phyloP scores from a whole-genome alignment of 2,113 vertebrate genomes.

The Stegastes partitus region DNA sequence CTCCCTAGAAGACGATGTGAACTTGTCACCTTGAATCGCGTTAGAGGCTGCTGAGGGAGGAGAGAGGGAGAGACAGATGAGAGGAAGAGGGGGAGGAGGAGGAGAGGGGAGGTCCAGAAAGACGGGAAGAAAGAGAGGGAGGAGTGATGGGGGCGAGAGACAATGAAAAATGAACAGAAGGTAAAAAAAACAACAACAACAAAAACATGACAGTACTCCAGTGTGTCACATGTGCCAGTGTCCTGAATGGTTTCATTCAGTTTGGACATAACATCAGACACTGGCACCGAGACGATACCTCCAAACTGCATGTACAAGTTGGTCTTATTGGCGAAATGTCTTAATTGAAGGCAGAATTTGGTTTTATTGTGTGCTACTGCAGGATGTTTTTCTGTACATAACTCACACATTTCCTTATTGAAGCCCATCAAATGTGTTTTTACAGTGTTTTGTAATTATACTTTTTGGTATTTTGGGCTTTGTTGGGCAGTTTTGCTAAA shows the following conservation, averaged over 20 bases:
- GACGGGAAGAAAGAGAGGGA: background rate
- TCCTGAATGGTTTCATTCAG: background rate
- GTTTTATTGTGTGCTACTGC: no score
- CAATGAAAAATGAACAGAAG: constrained; percentile 6
- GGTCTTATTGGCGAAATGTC: no score
- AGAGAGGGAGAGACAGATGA: constrained; percentile 53
- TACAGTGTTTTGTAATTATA: no score
- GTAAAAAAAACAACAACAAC: no score
- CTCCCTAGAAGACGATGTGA: constrained; percentile 87
- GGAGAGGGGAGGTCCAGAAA: constrained; percentile 14
- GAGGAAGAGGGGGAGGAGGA: constrained; percentile 16
- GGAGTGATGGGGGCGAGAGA: constrained; percentile 21
- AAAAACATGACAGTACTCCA: background rate
- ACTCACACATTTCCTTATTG: no score
- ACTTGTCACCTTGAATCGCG: constrained; percentile 90
- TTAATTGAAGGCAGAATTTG: no score
- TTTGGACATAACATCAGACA: background rate
- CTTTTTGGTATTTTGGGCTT: no score
- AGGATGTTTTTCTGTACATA: no score
- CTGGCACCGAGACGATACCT: no score
- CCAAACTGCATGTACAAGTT: no score
- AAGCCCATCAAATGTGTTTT: no score
- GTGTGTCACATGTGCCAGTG: background rate
- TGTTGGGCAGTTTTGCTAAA: no score
- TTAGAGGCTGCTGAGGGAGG: constrained; percentile 75